Base-by-base conservation (phyloP, 2,888 invertebrate species). In the Lordiphosa andalusiaca region DNA sequence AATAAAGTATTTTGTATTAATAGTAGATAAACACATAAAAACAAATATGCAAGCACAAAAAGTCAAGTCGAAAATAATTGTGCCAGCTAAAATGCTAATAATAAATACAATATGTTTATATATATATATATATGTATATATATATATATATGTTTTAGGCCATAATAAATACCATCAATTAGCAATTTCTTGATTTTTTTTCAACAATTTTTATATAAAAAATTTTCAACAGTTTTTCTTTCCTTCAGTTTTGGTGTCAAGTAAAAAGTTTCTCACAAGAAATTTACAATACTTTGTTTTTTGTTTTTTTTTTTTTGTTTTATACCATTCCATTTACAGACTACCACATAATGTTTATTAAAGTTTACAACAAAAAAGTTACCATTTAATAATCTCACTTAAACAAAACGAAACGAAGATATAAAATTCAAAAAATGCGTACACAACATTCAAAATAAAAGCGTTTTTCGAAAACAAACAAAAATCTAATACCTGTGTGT, bases 221-320 rank as follows among this genome's bases (percentile, higher is more conserved):
- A 83, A 67, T 71, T 84, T 77, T 83, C 71, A 77, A 83, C 83
- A 83, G 83, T 80, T 77, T 51, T 55, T 49, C 38, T 41, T 46
- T 42, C 48, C 38, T 52, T 35, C 37, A 64, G 73, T 83, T 77
- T 77, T 77, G 77, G 81, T 83, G 84, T 77, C 77, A 77, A 77
- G 76, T 77, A 82, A 83, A 76, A 83, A 76, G 80, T 54, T 47
- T 65, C 77, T 83, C 84, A 75, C 76, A 80, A 80, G 76, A 77
- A 77, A 80, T 80, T 55, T 83, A 77, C 77, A 77, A 77, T 77
- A 77, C 77, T 77, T 82, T 73, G 50, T 38, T 46, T 60, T 40
- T 37, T 42, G 35, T 25, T 25, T 37, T 52, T 13, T 36, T 46
- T 41, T 61, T 73, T 25, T 37, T 52, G 19, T 46, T 46, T 41